A percentile compares a stretch with the other conserved stretches of the same genome.
These are phyloP conservation scores for Columbina picui DNA, from an alignment of 2,113 vertebrate genomes.

Conservation along the genomic window DNA sequence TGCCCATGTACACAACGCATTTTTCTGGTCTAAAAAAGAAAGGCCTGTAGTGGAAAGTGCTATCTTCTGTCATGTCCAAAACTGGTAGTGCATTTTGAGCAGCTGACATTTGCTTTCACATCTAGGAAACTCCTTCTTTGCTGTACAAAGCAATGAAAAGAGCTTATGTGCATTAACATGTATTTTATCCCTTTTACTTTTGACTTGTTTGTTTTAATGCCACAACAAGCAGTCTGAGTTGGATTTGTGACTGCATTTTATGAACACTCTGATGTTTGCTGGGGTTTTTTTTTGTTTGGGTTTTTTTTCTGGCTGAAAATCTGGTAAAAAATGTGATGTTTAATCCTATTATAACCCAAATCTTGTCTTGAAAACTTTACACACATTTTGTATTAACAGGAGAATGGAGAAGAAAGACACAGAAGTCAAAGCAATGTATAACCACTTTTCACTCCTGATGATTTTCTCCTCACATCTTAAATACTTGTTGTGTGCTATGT, in stretches of 20 bases:
- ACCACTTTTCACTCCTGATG: neutral
- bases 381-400: neutral
- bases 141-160: neutral
- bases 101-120: neutral
- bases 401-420: neutral
- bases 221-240: neutral
- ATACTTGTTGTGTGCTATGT: neutral
- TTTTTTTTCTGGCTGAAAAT: neutral
- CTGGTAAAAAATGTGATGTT: neutral
- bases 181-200: neutral
- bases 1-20: neutral
- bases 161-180: neutral
- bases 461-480: neutral
- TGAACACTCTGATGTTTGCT: neutral
- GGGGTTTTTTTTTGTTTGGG: neutral
- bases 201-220: neutral
- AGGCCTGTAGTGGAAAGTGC: neutral
- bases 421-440: neutral
- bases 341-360: neutral
- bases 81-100: neutral
- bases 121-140: neutral
- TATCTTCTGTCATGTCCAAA: neutral
- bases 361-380: neutral
- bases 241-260: neutral
- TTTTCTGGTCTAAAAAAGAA: slow-evolving; percentile 1